Evolutionary conservation across 2,113 vertebrate genomes (phyloP), one percentile per base, ranked within the genome.

Genomic region (Macquaria australasica): DNA sequence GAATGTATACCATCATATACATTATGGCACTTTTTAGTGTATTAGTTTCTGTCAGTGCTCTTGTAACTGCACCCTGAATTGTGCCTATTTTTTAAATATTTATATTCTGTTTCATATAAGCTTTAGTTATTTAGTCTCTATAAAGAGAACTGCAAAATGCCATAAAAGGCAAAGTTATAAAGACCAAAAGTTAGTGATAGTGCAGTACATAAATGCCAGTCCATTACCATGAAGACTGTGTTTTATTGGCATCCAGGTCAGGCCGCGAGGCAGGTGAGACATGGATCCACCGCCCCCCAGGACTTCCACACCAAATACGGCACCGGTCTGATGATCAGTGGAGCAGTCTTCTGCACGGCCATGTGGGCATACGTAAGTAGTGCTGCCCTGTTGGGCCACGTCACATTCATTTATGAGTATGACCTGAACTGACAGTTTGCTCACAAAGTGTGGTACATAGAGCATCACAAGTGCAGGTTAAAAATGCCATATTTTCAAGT

Each of bases 231-330:
- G 1, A 63, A 34, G 14, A 37, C 6, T 77, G 39, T 78, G 3
- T 56, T 66, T 64, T 86, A 1, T 59, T 70, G n/a, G 70, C 12
- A 0, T 82, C 5, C 78, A 96, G 96, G 95, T 77, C 92, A 87
- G 71, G 93, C 93, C 8, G 73, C 63, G 12, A 88, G 89, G 37
- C 95, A 95, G 87, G 88, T 95, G 82, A 93, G 96, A 71, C 86
- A 96, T 9, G 55, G 64, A 3, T 94, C 93, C 56, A 79, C 88
- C 0, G 18, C 15, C 0, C n/a, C 50, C 0, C 21, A 43, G 1
- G 43, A 88, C 37, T 96, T 96, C 83, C 95, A 96, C 71, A 0
- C 60, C 0, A 95, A 96, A 86, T 96, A 96, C 3, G 95, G 96
- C 69, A 83, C 2, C 0, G 69, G 79, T 0, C 0, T 96, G 34